These are phyloP conservation scores for Acromyrmex charruanus DNA, from an alignment of 1,140 invertebrate species.

Conservation along the genomic window DNA sequence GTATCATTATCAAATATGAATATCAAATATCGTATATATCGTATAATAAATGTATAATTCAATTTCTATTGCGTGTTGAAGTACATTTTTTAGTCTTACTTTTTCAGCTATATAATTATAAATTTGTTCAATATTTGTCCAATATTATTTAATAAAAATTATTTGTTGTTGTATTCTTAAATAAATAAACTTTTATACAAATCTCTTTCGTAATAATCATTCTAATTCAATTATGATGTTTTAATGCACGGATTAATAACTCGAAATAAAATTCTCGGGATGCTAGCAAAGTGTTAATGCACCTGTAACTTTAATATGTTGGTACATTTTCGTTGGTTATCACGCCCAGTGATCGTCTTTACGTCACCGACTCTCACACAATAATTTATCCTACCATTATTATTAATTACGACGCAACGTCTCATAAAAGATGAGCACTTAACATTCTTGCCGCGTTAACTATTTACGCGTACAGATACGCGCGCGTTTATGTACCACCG, in stretches of 20 bases:
- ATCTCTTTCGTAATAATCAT: background rate
- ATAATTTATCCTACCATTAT: slow-evolving; percentile 57
- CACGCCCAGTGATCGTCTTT: slow-evolving; percentile 4
- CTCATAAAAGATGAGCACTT: slow-evolving; percentile 51
- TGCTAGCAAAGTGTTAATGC: background rate
- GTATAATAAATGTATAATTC: background rate
- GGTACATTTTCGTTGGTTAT: slow-evolving; percentile 3
- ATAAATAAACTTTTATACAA: background rate
- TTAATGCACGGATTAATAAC: background rate
- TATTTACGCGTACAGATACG: slow-evolving; percentile 50
- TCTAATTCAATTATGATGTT: background rate
- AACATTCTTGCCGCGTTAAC: slow-evolving; percentile 50
- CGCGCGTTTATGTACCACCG: slow-evolving; percentile 38
- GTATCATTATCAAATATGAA: background rate
- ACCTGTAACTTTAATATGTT: slow-evolving; percentile 34
- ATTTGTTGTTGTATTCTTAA: too few species aligned
- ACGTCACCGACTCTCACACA: slow-evolving; percentile 1
- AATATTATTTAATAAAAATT: background rate
- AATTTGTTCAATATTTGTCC: background rate
- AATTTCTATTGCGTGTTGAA: too few species aligned
- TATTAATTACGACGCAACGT: slow-evolving; percentile 62
- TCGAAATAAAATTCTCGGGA: background rate
- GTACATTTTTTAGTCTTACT: background rate
- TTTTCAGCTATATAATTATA: background rate
- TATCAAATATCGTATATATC: too few species aligned